phyloP scores from a whole-genome alignment of 2,888 invertebrate genomes.

The Hedya salicella region DNA sequence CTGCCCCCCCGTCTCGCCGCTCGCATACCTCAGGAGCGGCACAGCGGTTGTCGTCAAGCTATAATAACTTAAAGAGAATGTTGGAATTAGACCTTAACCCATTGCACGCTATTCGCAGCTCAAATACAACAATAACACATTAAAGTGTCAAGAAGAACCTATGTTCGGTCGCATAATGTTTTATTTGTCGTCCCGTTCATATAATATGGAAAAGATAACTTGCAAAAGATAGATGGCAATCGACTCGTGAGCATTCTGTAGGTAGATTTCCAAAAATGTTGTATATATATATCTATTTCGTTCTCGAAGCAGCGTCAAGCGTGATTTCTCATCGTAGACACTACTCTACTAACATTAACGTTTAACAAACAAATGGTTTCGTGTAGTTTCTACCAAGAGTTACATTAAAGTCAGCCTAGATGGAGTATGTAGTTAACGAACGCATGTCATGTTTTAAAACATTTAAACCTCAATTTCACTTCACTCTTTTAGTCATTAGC shows the following conservation, averaged over 20 bases:
- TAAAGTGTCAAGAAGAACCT: too few relatives aligned
- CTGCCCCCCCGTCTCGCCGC: too few relatives aligned
- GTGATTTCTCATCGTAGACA: slow-evolving; percentile 22
- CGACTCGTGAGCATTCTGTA: background rate
- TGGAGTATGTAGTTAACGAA: background rate
- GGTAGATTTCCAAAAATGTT: slow-evolving; percentile 35
- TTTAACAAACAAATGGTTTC: background rate
- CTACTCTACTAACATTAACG: slow-evolving; percentile 11
- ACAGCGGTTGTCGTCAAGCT: too few relatives aligned
- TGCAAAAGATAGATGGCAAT: background rate
- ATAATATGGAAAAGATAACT: background rate
- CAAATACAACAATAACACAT: too few relatives aligned
- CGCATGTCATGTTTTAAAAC: background rate
- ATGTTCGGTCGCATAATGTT: too few relatives aligned
- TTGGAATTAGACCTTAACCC: too few relatives aligned
- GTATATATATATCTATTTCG: slow-evolving; percentile 9
- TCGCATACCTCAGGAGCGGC: too few relatives aligned
- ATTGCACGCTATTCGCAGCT: too few relatives aligned
- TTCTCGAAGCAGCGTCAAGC: slow-evolving; percentile 35
- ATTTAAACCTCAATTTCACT: too few relatives aligned
- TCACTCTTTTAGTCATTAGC: too few relatives aligned
- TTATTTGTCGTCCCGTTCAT: too few relatives aligned
- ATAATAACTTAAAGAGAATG: too few relatives aligned
- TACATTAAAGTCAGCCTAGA: background rate
- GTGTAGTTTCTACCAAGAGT: slow-evolving; percentile 9